phyloP scores from a whole-genome alignment of 2,888 invertebrate species.

The Lasioglossum oenotherae region DNA sequence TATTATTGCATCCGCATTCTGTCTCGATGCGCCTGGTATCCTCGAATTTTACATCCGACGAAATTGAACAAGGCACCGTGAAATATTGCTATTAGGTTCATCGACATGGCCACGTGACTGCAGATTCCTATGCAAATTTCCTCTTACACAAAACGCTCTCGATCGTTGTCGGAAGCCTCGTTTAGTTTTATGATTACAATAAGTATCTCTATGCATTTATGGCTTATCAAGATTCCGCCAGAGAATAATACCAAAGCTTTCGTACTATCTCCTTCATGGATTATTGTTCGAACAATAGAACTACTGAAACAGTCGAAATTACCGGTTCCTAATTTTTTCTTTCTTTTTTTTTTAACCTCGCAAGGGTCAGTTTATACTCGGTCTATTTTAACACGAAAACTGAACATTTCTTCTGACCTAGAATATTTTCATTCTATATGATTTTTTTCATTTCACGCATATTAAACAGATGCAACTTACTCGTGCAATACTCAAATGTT shows the following conservation, averaged over 20 bases:
- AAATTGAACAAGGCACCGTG: not conserved
- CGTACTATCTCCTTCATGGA: not conserved
- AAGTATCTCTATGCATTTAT: not conserved
- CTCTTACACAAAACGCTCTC: not conserved
- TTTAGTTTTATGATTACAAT: not conserved
- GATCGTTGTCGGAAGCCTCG: not conserved
- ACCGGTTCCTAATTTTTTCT: too few species aligned
- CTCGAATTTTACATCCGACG: not conserved
- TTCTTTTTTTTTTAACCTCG: too few species aligned
- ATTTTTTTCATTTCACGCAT: too few species aligned
- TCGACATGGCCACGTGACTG: not conserved
- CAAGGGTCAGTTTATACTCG: too few species aligned
- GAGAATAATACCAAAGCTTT: not conserved
- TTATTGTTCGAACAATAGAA: not conserved
- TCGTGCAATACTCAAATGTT: too few species aligned
- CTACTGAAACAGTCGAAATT: too few species aligned
- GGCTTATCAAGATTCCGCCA: not conserved
- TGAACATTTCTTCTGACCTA: too few species aligned
- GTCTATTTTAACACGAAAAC: too few species aligned
- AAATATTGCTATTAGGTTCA: not conserved
- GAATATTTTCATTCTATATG: too few species aligned
- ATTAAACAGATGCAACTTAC: too few species aligned
- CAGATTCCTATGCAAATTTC: not conserved
- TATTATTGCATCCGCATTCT: constrained; percentile 42
- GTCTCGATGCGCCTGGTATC: not conserved